A percentile compares a stretch with the other conserved stretches of the same genome.
phyloP scores from a whole-genome alignment of 2,113 vertebrate species.

The Sakesphorus luctuosus region DNA sequence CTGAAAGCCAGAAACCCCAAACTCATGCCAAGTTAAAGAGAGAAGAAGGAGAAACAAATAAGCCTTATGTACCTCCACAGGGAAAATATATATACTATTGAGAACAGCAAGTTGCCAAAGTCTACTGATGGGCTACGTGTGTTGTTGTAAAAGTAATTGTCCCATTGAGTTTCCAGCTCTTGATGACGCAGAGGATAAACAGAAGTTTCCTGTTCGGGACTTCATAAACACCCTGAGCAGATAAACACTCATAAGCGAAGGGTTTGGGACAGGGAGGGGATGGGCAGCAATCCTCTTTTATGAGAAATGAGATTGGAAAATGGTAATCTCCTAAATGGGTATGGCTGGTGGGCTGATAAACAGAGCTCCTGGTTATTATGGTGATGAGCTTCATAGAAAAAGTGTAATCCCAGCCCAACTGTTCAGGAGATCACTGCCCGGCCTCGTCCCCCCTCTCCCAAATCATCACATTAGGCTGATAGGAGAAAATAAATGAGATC shows the following conservation, averaged over 20 bases:
- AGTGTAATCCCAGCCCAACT: constrained; percentile 74
- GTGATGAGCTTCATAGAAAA: constrained; percentile 70
- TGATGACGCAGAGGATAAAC: constrained; percentile 61
- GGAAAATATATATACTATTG: background rate
- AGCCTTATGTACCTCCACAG: background rate
- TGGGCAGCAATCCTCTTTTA: constrained; percentile 79
- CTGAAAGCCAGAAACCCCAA: background rate
- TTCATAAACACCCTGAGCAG: constrained; percentile 61
- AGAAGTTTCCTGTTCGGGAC: constrained; percentile 11
- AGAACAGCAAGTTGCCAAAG: constrained; percentile 43
- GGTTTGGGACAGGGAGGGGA: constrained; percentile 31
- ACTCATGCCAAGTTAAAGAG: background rate
- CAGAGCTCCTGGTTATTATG: constrained; percentile 74
- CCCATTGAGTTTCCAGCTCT: constrained; percentile 42
- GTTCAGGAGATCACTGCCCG: constrained; percentile 53
- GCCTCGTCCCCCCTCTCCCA: constrained; percentile 20
- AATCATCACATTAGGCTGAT: constrained; percentile 76
- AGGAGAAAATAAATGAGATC: constrained; percentile 65
- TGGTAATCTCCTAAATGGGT: constrained; percentile 80
- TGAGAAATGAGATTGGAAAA: constrained; percentile 80
- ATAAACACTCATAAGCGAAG: constrained; percentile 28
- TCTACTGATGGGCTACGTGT: background rate
- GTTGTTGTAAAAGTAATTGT: constrained; percentile 49
- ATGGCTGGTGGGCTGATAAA: constrained; percentile 71
- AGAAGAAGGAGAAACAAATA: background rate